Evolutionary conservation across 2,888 invertebrate species (phyloP).

Genomic region (Synanthedon formicaeformis): DNA sequence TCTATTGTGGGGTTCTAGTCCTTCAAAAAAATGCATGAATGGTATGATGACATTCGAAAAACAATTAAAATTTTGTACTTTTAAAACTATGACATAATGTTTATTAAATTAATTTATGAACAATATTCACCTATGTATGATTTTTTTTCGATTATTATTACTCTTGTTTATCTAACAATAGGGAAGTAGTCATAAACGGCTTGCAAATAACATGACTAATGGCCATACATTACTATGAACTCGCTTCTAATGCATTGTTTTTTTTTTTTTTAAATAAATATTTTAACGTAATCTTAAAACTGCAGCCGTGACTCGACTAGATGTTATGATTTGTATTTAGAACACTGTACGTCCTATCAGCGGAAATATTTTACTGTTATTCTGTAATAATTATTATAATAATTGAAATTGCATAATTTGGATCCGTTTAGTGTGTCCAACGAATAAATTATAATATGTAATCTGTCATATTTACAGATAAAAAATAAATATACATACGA

Average conservation of each 20-base stretch:
- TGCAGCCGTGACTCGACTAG: no score
- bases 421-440: conserved; percentile 23
- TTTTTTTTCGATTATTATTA: conserved; percentile 45
- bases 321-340: no score
- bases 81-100: conserved; percentile 20
- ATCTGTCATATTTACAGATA: conserved; percentile 23
- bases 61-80: conserved; percentile 37
- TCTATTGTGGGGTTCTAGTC: conserved; percentile 64
- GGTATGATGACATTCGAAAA: conserved; percentile 13
- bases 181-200: conserved; percentile 58
- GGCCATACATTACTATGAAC: conserved; percentile 59
- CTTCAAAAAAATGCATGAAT: conserved; percentile 35
- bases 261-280: conserved; percentile 24
- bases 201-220: conserved; percentile 67
- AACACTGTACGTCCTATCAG: neutral
- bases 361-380: neutral
- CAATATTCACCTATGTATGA: conserved; percentile 37
- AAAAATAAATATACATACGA: conserved; percentile 34
- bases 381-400: neutral
- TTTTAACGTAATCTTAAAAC: conserved; percentile 14
- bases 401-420: neutral
- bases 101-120: conserved; percentile 26
- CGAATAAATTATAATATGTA: conserved; percentile 36
- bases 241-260: conserved; percentile 66
- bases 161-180: conserved; percentile 64